Conservation (phyloP, 2,888 invertebrate species). For the Ornithoptera priamus region DNA sequence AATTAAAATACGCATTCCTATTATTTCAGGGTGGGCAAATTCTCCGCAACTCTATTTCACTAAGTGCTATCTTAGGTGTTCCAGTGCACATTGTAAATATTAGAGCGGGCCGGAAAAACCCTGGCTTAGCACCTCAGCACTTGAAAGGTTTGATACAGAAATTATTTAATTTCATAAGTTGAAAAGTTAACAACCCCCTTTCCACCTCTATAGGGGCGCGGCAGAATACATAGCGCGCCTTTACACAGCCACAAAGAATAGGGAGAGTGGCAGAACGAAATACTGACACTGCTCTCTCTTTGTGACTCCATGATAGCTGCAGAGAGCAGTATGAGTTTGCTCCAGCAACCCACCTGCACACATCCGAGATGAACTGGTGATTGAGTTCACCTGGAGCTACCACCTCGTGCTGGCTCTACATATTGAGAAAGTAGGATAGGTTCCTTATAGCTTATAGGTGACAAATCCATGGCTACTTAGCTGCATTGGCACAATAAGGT, state of each 20-base stretch:
- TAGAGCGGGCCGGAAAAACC: constrained; percentile 88
- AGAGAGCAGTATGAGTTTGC: no score
- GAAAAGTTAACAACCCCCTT: neutral
- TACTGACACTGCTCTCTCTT: no score
- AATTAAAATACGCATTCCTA: neutral
- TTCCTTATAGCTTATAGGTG: no score
- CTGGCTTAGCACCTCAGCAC: constrained; percentile 91
- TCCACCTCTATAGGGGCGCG: neutral
- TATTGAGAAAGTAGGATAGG: no score
- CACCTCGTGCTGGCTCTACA: no score
- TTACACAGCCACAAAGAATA: neutral
- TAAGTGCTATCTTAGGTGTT: constrained; percentile 87
- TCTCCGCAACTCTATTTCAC: constrained; percentile 87
- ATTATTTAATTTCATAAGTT: neutral
- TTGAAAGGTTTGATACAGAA: constrained; percentile 82
- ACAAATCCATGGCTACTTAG: no score
- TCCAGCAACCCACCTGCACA: no score
- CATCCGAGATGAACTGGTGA: no score
- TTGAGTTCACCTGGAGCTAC: no score
- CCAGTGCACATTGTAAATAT: constrained; percentile 89
- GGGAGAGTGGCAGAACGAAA: neutral
- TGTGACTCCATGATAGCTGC: no score
- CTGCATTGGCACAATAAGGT: no score
- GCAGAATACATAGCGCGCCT: neutral
- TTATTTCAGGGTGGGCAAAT: constrained; percentile 92